Evolutionary conservation across 2,797 vertebrate species (phyloP), one percentile per base, ranked within the genome.

Genomic region (Triplophysa bombifrons): DNA sequence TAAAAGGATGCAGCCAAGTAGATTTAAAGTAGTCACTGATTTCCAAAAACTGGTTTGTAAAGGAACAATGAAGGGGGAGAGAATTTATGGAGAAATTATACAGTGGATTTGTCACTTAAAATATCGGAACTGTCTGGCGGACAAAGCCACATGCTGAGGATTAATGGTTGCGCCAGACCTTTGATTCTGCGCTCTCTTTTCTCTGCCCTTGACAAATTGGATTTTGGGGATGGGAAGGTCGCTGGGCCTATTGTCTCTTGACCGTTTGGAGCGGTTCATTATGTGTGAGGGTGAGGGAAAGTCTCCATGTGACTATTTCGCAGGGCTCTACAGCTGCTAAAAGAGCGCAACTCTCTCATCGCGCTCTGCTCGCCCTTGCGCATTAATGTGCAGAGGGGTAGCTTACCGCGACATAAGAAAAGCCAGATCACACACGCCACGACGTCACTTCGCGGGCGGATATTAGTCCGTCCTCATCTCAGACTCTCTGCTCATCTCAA

Each of bases 51-150:
- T 90, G 94, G 92, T 93, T 96, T 97, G 96, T 97, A 94, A 90
- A 86, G 73, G 90, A 94, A 96, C 96, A 97, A 96, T 96, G 93
- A 93, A 95, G 93, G 93, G 93, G 95, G 93, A 92, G 88, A 95
- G 95, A 96, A 99, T 99, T 99, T 98, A 99, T 99, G 96, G 96
- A 94, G 88, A 96, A 99, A 99, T 99, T 99, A 99, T 99, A 97
- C 98, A 96, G 97, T 96, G 96, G 94, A 96, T 98, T 97, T 99
- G 97, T 98, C 98, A 99, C 95, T 98, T 96, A 97, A 99, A 99
- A 98, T 98, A 98, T 99, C 96, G 96, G 96, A 97, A 96, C 96
- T 99, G 97, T 98, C 97, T 94, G 81, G 76, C 86, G 94, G 94
- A 98, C 96, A 98, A 99, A 98, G 95, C 94, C 95, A 95, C 97